These are phyloP conservation scores for Peromyscus maniculatus DNA, from an alignment of 2,113 vertebrate species.

Conservation along the genomic window DNA sequence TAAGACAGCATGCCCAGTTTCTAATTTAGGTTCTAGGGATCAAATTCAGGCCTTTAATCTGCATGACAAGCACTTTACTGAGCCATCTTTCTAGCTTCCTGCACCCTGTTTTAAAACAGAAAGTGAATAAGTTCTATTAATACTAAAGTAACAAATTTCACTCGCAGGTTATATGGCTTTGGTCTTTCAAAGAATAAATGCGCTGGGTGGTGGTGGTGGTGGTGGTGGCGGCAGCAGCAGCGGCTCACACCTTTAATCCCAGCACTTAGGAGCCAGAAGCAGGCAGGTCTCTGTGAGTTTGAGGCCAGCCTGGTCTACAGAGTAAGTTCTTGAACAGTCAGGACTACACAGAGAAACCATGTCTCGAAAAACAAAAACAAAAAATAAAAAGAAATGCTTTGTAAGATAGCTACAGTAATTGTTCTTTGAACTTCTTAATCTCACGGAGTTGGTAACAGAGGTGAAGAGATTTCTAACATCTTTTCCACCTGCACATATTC, in stretches of 20 bases:
- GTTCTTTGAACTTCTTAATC: background rate
- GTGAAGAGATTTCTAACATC: constrained; percentile 36
- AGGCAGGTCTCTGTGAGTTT: background rate
- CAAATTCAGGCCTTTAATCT: background rate
- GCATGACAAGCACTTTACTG: background rate
- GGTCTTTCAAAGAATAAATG: constrained; percentile 25
- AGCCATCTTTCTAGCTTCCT: background rate
- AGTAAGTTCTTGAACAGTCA: background rate
- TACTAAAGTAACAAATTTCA: constrained; percentile 34
- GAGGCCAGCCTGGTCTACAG: background rate
- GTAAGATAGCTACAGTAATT: constrained; percentile 5
- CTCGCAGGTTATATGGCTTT: background rate
- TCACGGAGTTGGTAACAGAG: background rate
- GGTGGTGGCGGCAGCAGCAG: background rate
- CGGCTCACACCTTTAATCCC: background rate
- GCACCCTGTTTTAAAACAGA: constrained; percentile 24
- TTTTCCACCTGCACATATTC: constrained; percentile 51
- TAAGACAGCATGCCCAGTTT: background rate
- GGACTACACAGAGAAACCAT: background rate
- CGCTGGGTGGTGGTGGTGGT: background rate
- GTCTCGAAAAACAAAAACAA: background rate
- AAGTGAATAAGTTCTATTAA: constrained; percentile 15
- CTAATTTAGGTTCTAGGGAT: background rate
- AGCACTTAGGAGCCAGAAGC: background rate
- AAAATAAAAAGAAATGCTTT: background rate